Evolutionary conservation across 2,797 vertebrate genomes (phyloP).

Genomic region (Typhlichthys eigenmanni): DNA sequence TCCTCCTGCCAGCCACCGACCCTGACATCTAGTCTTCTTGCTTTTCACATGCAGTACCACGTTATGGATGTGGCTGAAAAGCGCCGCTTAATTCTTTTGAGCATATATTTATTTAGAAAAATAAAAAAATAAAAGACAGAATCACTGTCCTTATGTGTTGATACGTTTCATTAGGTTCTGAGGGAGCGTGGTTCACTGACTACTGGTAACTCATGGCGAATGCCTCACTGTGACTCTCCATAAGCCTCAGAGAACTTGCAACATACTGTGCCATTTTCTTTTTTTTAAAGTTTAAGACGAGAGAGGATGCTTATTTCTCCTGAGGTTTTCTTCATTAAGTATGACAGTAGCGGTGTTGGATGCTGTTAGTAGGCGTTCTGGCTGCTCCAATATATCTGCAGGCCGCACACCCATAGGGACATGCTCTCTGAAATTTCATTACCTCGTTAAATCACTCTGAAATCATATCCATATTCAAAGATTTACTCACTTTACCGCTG

Average conservation of each 20-base stretch:
- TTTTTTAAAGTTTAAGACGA: constrained; percentile 37
- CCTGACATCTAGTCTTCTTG: not conserved
- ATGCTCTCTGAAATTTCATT: constrained; percentile 63
- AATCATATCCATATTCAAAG: constrained; percentile 65
- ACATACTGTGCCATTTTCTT: constrained; percentile 34
- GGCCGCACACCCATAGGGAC: constrained; percentile 55
- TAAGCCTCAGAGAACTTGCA: constrained; percentile 52
- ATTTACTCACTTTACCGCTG: constrained; percentile 45
- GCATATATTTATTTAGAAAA: constrained; percentile 10
- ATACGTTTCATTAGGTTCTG: constrained; percentile 44
- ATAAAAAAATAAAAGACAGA: constrained; percentile 6
- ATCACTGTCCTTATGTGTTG: constrained; percentile 46
- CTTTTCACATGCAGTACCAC: constrained; percentile 1
- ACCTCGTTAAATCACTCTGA: constrained; percentile 64
- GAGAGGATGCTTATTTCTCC: constrained; percentile 58
- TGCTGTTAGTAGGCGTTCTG: constrained; percentile 49
- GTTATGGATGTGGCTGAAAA: constrained; percentile 1
- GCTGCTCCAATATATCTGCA: constrained; percentile 53
- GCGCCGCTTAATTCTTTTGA: not conserved
- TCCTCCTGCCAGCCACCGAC: no score
- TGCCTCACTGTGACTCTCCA: constrained; percentile 44
- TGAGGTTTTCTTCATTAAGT: constrained; percentile 62
- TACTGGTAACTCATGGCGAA: constrained; percentile 50
- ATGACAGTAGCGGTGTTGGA: constrained; percentile 43
- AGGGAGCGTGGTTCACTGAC: constrained; percentile 57